Conservation (phyloP, 2,888 invertebrate genomes). For the Hemaris fuciformis region DNA sequence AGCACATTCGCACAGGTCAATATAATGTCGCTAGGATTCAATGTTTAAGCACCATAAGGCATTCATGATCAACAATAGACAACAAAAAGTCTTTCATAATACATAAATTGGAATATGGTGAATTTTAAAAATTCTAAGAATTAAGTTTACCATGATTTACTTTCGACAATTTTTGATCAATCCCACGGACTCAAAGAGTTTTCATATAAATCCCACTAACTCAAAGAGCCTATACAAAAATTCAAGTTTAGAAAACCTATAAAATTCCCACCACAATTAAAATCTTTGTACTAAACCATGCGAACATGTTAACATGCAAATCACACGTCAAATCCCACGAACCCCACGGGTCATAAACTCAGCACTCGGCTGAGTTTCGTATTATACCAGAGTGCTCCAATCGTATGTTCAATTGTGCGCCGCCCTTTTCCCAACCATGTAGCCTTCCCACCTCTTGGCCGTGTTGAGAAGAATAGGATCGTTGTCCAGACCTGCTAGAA, state of each 20-base stretch:
- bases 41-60: neutral
- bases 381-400: constrained; percentile 10
- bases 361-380: neutral
- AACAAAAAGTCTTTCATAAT: neutral
- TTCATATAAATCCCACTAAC: neutral
- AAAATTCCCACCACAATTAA: neutral
- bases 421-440: constrained; percentile 96
- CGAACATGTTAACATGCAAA: constrained; percentile 2
- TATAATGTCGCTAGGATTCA: neutral
- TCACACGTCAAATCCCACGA: neutral
- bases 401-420: constrained; percentile 89
- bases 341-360: neutral
- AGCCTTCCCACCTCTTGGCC: constrained; percentile 95
- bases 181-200: neutral
- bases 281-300: neutral
- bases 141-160: neutral
- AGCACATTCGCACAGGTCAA: neutral
- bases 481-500: constrained; percentile 91
- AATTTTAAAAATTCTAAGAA: neutral
- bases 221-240: neutral
- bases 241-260: neutral
- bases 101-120: neutral
- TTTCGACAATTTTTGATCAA: neutral
- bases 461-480: constrained; percentile 91
- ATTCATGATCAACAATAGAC: neutral